These are phyloP conservation scores for Forbesichthys papilliferus DNA, from an alignment of 2,113 vertebrate genomes.

Conservation along the genomic window DNA sequence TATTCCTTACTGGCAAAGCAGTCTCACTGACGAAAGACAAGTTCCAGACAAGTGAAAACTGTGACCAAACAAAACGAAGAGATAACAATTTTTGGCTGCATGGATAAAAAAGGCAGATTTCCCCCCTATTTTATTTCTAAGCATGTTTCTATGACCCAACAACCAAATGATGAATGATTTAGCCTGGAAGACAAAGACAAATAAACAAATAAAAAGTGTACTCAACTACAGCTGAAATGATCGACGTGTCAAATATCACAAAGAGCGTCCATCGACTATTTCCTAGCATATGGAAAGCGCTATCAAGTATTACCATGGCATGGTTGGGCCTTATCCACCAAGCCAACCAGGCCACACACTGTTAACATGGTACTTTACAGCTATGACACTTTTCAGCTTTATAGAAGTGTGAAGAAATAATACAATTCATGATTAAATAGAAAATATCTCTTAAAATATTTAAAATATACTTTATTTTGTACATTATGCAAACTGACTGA, in stretches of 20 bases:
- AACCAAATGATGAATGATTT: constrained; percentile 59
- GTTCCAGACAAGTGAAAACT: background rate
- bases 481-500: constrained; percentile 79
- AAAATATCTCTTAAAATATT: constrained; percentile 84
- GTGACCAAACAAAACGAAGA: constrained; percentile 15
- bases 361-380: constrained; percentile 70
- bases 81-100: constrained; percentile 41
- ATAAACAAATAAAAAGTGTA: constrained; percentile 39
- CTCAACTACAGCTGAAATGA: constrained; percentile 54
- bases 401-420: constrained; percentile 71
- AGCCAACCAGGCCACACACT: constrained; percentile 51
- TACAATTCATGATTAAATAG: constrained; percentile 79
- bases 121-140: constrained; percentile 53
- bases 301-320: constrained; percentile 65
- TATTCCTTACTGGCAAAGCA: background rate
- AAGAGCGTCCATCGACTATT: constrained; percentile 47
- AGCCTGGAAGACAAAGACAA: constrained; percentile 72
- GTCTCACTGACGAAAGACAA: background rate
- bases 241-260: constrained; percentile 55
- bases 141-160: constrained; percentile 46
- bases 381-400: constrained; percentile 68
- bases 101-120: constrained; percentile 26
- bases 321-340: constrained; percentile 47
- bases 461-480: constrained; percentile 84
- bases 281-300: constrained; percentile 62